Base-by-base conservation (phyloP, 2,113 vertebrate genomes). In the Labrus mixtus region DNA sequence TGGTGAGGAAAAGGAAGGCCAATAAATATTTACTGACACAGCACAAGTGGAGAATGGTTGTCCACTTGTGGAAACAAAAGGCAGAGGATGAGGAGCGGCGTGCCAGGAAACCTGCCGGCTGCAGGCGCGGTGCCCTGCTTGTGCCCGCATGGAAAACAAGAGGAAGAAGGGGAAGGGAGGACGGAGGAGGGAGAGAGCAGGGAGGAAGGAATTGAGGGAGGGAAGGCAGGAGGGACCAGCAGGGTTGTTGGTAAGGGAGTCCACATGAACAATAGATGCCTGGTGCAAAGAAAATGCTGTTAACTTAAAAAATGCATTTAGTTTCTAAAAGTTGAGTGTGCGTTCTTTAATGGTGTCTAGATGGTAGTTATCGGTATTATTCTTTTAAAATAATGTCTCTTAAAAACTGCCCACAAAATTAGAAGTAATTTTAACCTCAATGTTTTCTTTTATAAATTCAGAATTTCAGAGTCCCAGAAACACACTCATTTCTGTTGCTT, bases 1-100 rank as follows among this genome's bases (percentile, higher is more conserved):
- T 59, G 57, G 77, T 79, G 54, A 85, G 91, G 91, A 95, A 92
- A 91, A 85, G 84, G 86, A 92, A 94, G 90, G 74, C 82, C 53
- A 88, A 92, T 89, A 92, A 93, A 80, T 93, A 93, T 83, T 90
- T 94, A 92, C 90, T 93, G 70, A 95, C 90, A 91, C 92, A 89
- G 84, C 90, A 94, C 84, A 93, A 92, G 90, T 87, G 84, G 85
- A 92, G 39, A 89, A 92, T 73, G 90, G 90, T 75, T 73, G 87
- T 92, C 92, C 92, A 89, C 89, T 86, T 79, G 87, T 93, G 91
- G 87, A 94, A 94, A 95, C 93, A 94, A 94, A 95, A 93, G 93
- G 89, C 86, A 93, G 90, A 93, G 94, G 93, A 94, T 93, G 87
- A 91, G 90, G 87, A 91, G 91, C 90, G 78, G 91, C 55, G 76